Evolutionary conservation across 2,113 vertebrate genomes (phyloP).

Genomic region (Dasyornis broadbenti): DNA sequence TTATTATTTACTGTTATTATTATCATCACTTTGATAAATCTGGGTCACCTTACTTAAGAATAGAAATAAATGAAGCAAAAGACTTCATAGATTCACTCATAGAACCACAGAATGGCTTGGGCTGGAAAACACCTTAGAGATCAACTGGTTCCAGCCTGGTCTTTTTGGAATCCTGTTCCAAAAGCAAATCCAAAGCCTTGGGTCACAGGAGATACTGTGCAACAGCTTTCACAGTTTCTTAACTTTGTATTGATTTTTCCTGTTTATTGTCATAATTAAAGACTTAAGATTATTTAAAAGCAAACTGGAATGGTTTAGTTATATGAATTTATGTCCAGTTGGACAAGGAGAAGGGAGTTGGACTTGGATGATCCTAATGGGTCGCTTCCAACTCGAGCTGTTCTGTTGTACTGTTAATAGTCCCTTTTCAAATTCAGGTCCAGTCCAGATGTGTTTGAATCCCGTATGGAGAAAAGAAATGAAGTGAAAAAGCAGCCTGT

Average conservation of each 20-base stretch:
- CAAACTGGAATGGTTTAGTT: background rate
- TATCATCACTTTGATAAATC: background rate
- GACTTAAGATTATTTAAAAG: background rate
- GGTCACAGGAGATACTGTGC: background rate
- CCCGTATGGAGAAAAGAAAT: constrained; percentile 76
- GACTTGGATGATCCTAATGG: background rate
- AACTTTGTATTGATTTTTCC: background rate
- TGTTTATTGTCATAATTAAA: background rate
- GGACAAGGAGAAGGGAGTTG: background rate
- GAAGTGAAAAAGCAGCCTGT: constrained; percentile 79
- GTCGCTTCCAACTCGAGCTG: background rate
- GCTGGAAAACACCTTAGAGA: background rate
- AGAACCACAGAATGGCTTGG: background rate
- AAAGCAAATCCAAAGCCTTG: background rate
- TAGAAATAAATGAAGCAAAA: background rate
- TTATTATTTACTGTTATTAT: too few species aligned
- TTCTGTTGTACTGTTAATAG: background rate
- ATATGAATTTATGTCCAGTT: background rate
- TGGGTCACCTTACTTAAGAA: background rate
- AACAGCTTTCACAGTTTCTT: background rate
- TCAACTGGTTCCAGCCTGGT: background rate
- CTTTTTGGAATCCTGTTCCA: background rate
- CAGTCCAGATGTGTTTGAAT: constrained; percentile 83
- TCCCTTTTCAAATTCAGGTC: constrained; percentile 67
- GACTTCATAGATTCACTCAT: background rate